Conservation (phyloP, 2,888 invertebrate species). For the Sphaerophoria taeniata region DNA sequence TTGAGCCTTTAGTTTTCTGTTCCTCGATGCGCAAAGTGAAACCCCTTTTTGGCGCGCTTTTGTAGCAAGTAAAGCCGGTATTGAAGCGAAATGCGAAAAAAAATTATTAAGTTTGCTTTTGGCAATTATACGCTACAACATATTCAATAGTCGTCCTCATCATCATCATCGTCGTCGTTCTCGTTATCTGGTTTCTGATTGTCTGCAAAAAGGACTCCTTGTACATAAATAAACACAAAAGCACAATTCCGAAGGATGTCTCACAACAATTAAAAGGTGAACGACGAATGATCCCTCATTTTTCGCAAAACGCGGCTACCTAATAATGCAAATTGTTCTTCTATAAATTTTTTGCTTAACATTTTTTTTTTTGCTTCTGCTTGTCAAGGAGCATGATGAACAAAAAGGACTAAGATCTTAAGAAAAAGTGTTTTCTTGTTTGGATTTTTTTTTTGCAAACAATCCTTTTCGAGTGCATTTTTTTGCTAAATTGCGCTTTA, state of each 20-base stretch:
- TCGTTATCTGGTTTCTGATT: conserved; percentile 17
- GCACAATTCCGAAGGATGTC: conserved; percentile 55
- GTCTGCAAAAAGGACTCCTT: conserved; percentile 37
- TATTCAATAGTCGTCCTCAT: background rate
- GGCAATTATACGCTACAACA: conserved; percentile 65
- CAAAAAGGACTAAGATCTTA: conserved; percentile 19
- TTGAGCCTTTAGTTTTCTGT: conserved; percentile 4
- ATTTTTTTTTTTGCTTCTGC: background rate
- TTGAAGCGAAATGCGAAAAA: background rate
- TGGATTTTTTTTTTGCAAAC: conserved; percentile 20
- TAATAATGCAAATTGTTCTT: conserved; percentile 31
- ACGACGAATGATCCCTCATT: conserved; percentile 62
- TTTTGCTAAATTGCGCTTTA: background rate
- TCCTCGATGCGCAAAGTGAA: conserved; percentile 6
- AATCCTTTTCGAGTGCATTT: conserved; percentile 13
- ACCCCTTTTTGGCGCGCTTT: conserved; percentile 68
- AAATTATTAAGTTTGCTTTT: conserved; percentile 14
- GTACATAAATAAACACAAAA: background rate
- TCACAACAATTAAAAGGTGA: conserved; percentile 67
- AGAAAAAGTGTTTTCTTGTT: conserved; percentile 6
- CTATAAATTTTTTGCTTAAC: background rate
- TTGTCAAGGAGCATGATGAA: conserved; percentile 21
- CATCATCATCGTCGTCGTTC: too few relatives aligned
- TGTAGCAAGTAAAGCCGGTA: conserved; percentile 69
- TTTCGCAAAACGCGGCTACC: conserved; percentile 49